phyloP scores from a whole-genome alignment of 37 sponge, comb jelly and placozoan species.

The Geodia barretti region DNA sequence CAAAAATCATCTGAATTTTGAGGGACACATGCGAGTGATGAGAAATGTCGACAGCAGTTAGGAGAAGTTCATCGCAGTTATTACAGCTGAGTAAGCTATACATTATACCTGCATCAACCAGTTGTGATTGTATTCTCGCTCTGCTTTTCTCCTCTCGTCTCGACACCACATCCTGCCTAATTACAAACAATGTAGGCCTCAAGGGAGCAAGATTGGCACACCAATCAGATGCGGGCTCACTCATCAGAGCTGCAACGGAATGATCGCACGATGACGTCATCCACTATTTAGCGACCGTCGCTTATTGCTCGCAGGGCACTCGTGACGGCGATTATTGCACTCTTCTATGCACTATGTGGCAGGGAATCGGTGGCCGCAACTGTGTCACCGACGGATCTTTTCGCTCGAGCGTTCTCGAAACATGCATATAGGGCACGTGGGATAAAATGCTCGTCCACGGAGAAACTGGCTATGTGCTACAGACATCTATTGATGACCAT shows the following conservation, averaged over 20 bases:
- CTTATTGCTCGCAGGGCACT: conserved; percentile 69
- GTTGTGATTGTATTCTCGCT: conserved; percentile 33
- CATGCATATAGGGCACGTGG: conserved; percentile 62
- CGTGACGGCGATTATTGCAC: conserved; percentile 68
- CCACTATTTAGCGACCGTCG: neutral
- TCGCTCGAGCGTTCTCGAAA: conserved; percentile 19
- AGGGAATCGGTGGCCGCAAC: conserved; percentile 78
- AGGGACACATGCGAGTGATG: no score
- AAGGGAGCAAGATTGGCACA: no score
- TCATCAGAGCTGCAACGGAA: neutral
- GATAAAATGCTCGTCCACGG: conserved; percentile 64
- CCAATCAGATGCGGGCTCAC: no score
- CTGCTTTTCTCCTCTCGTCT: conserved; percentile 27
- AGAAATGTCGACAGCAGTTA: no score
- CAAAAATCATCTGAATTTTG: no score
- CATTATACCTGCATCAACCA: conserved; percentile 35
- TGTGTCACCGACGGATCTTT: conserved; percentile 43
- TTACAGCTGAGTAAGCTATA: neutral
- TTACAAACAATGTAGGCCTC: no score
- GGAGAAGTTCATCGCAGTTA: neutral
- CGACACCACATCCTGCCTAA: no score
- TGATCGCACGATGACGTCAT: neutral
- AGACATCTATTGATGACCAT: neutral
- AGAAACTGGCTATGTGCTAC: neutral
- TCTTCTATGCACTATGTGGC: conserved; percentile 72